These are phyloP conservation scores for Idris sp. DNA, from an alignment of 1,140 invertebrate genomes.

Conservation along the genomic window DNA sequence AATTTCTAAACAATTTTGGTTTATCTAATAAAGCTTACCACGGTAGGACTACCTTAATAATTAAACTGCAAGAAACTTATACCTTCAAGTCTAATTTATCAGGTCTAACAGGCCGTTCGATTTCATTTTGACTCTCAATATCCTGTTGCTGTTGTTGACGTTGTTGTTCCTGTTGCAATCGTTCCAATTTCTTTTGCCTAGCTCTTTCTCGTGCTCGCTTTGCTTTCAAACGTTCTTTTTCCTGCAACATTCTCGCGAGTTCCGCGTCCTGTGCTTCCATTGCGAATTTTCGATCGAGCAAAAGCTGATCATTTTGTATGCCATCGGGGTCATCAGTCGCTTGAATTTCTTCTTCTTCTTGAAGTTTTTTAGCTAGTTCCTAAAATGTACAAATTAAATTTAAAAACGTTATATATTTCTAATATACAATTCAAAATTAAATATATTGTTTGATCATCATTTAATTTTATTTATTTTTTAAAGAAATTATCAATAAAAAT, in stretches of 20 bases:
- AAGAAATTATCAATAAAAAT: no score
- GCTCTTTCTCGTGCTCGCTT: slow-evolving; percentile 83
- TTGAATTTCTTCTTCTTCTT: slow-evolving; percentile 82
- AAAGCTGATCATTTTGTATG: slow-evolving; percentile 80
- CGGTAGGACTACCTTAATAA: no score
- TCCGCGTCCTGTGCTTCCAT: slow-evolving; percentile 95
- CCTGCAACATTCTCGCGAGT: slow-evolving; percentile 92
- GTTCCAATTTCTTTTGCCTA: slow-evolving; percentile 82
- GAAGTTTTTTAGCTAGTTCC: slow-evolving; percentile 83
- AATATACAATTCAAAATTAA: no score
- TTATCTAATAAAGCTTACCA: no score
- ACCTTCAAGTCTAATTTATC: slow-evolving; percentile 72
- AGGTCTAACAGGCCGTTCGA: slow-evolving; percentile 70
- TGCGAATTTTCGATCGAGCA: slow-evolving; percentile 86
- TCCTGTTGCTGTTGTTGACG: slow-evolving; percentile 80
- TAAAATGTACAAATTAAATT: slow-evolving; percentile 66
- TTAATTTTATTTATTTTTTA: no score
- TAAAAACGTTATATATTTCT: slow-evolving; percentile 6
- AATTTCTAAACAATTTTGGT: no score
- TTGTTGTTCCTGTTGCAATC: slow-evolving; percentile 80
- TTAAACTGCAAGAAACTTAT: no score
- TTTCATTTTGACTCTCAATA: slow-evolving; percentile 68
- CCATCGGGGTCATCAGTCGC: slow-evolving; percentile 77
- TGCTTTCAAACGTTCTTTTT: slow-evolving; percentile 86
- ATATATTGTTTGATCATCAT: no score